Evolutionary conservation across 2,888 invertebrate species (phyloP).

Genomic region (Pachycephus smyrnensis): DNA sequence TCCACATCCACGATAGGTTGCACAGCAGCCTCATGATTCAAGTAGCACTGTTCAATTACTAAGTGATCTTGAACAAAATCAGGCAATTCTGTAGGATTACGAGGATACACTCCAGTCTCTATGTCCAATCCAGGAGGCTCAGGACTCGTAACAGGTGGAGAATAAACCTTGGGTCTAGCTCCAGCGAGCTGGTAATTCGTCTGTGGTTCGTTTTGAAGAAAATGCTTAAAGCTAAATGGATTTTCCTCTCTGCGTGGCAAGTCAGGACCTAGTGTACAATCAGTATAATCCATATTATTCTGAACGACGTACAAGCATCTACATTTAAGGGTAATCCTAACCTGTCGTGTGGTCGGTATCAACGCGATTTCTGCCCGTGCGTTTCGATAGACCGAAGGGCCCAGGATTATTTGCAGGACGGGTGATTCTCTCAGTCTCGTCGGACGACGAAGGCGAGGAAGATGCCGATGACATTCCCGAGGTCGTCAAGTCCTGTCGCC

Average conservation of each 20-base stretch:
- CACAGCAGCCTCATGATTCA: conserved; percentile 56
- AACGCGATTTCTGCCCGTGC: conserved; percentile 27
- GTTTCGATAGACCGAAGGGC: conserved; percentile 26
- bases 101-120: conserved; percentile 68
- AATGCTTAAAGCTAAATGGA: conserved; percentile 88
- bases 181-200: conserved; percentile 78
- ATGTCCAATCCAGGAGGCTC: conserved; percentile 70
- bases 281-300: conserved; percentile 3
- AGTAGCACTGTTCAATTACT: conserved; percentile 82
- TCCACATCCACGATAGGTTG: conserved; percentile 73
- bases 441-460: conserved; percentile 41
- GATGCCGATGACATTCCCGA: conserved; percentile 24
- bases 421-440: conserved; percentile 36
- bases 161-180: conserved; percentile 81
- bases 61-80: conserved; percentile 93
- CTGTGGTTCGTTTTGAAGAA: conserved; percentile 77
- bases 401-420: conserved; percentile 16
- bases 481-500: neutral
- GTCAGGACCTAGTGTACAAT: conserved; percentile 59
- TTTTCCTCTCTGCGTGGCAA: conserved; percentile 76
- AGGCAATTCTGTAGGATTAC: conserved; percentile 78
- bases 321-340: conserved; percentile 28
- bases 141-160: conserved; percentile 59
- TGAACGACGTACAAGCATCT: neutral
- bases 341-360: conserved; percentile 41